Evolutionary conservation across 2,888 invertebrate genomes (phyloP), one percentile per base, ranked within the genome.

Genomic region (Branchinecta sandiegonensis): DNA sequence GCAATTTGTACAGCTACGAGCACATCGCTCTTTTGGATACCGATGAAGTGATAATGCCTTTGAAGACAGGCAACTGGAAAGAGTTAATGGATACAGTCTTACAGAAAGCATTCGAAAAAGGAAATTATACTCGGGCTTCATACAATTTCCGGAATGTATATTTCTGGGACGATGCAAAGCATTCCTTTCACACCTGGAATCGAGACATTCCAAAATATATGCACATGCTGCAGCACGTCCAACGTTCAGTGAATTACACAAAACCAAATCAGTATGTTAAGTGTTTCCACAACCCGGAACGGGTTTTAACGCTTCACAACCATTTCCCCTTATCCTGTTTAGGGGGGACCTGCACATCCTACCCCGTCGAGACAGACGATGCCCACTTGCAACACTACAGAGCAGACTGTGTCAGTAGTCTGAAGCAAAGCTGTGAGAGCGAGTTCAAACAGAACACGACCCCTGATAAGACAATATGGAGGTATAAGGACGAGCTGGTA

Each of bases 301-400:
- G 89, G 74, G 92, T 92, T 67, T 82, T 93, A 66, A 88, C 90
- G 48, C 81, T 94, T 72, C 94, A 94, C 81, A 94, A 94, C 79
- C 94, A 94, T 79, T 93, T 92, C 77, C 93, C 94, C 50, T 79
- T 94, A 73, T 89, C 90, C 70, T 94, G 93, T 76, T 79, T 93
- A 56, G 89, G 90, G 65, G 74, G 74, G 8, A 80, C 80, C 17
- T 93, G 92, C 79, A 89, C 89, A 68, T 89, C 90, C 65, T 92
- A 87, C 79, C 84, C 90, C 69, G 85, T 94, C 72, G 87, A 89
- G 72, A 88, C 88, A 46, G 81, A 81, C 50, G 86, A 88, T 75
- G 94, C 94, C 17, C 89, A 94, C 73, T 81, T 95, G 75, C 92
- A 95, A 78, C 95, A 95, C 79, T 95, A 94, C 80, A 84, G 94